Base-by-base conservation (phyloP, 2,113 vertebrate species). In the Ancistrus triradiatus region DNA sequence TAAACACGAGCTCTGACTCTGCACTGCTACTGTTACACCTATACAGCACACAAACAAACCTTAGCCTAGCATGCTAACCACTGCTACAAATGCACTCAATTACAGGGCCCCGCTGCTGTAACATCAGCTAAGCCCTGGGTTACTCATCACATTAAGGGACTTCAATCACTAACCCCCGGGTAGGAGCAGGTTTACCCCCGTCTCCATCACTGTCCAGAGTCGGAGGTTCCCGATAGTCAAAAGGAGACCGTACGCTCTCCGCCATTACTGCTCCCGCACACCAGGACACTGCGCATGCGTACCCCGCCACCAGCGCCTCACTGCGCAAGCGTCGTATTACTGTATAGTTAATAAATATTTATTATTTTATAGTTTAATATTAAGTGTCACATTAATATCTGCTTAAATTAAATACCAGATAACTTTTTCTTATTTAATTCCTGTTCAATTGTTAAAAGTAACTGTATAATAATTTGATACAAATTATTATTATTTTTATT, bases 191-290 rank as follows among this genome's bases (percentile, higher is more conserved):
- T 22, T 88, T 89, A 68, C 85, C 81, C 35, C 86, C 87, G 74
- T 89, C 87, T 48, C 87, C 87, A 80, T 89, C 87, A 77, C 87
- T 89, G 80, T 89, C 87, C 76, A 89, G 87, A 76, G 86, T 88
- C 76, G 87, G 86, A 22, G 87, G 87, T 68, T 89, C 87, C 78
- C 87, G 85, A 83, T 89, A 89, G 78, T 89, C 87, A 69, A 88
- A 88, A 76, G 86, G 87, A 78, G 87, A 89, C 70, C 86, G 85
- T 56, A 88, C 85, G 74, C 80, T 88, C 83, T 88, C 87, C 86
- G 87, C 87, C 87, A 89, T 89, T 88, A 86, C 6, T 47, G 82
- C 75, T 77, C 82, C 80, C 78, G 81, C 79, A 77, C 66, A 72
- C 52, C n/a, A 17, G 61, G 67, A 6, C 40, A 78, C 24, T 52